Percentiles rank a stretch among this genome's conserved stretches.
phyloP scores from a whole-genome alignment of 2,888 invertebrate genomes.

The Corbicula japonica region DNA sequence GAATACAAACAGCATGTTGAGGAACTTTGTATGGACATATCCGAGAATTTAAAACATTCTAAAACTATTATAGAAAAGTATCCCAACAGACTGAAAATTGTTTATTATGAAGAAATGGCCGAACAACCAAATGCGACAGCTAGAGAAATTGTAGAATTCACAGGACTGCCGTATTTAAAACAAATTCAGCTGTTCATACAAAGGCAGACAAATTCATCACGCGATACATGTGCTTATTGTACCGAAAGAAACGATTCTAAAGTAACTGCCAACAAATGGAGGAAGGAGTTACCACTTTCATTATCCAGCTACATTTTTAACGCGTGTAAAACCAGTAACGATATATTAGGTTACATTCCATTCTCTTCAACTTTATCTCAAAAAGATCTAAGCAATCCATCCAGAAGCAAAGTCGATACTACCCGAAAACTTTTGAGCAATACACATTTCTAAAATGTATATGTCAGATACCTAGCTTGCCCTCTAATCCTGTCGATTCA shows the following conservation, averaged over 20 bases:
- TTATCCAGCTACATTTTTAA: not conserved
- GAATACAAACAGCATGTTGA: not conserved
- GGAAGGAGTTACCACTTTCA: not conserved
- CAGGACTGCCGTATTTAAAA: conserved; percentile 12
- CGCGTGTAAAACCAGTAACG: conserved; percentile 16
- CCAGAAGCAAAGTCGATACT: no score
- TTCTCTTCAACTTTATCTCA: no score
- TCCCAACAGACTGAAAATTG: conserved; percentile 7
- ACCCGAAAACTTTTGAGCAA: no score
- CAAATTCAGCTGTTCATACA: not conserved
- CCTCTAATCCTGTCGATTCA: no score
- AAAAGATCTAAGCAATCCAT: no score
- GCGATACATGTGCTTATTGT: conserved; percentile 18
- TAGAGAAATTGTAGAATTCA: conserved; percentile 19
- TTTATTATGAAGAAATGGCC: conserved; percentile 32
- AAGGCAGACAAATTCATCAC: not conserved
- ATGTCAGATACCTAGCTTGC: no score
- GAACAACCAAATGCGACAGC: conserved; percentile 3
- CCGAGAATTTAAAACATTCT: conserved; percentile 3
- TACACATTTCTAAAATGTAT: no score
- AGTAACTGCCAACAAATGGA: conserved; percentile 27
- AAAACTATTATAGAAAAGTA: conserved; percentile 4
- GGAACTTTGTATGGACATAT: not conserved
- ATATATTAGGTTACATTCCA: conserved; percentile 29
- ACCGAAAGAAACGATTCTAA: conserved; percentile 17